Conservation (phyloP, 2,113 vertebrate genomes). For the Meriones unguiculatus region DNA sequence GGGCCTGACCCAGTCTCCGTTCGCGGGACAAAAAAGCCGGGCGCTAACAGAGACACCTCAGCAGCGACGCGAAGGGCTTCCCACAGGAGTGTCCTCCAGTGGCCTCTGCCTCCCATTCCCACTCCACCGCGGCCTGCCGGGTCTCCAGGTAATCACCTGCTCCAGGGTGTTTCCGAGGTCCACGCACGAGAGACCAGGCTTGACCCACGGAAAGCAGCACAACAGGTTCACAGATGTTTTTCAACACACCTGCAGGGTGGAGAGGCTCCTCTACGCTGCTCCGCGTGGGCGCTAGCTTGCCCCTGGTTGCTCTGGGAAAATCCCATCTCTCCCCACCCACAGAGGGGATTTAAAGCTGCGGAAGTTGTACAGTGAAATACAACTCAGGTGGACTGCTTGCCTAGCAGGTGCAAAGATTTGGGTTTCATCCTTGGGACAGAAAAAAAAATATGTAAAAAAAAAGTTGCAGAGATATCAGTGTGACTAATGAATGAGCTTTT, state of each 20-base stretch:
- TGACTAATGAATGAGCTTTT: not conserved
- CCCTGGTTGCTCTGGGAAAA: not conserved
- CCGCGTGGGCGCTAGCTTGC: not conserved
- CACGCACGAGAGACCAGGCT: not conserved
- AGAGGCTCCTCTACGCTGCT: not conserved
- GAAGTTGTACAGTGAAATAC: not conserved
- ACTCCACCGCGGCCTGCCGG: fast-evolving
- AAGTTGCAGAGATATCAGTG: not conserved
- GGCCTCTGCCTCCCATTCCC: not conserved
- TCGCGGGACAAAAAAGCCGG: no score
- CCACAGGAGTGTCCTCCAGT: not conserved
- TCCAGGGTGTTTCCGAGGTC: not conserved
- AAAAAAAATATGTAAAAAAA: not conserved
- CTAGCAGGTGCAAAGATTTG: not conserved
- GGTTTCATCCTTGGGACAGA: not conserved
- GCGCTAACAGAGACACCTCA: no score
- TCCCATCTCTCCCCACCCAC: not conserved
- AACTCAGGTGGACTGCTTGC: not conserved
- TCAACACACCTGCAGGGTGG: constrained; percentile 38
- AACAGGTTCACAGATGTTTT: not conserved
- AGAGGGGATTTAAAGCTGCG: not conserved
- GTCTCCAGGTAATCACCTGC: not conserved
- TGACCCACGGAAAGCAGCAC: not conserved
- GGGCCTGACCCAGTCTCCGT: not conserved
- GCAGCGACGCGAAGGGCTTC: not conserved